Evolutionary conservation across 2,797 vertebrate species (phyloP).

Genomic region (Argyrosomus regius): DNA sequence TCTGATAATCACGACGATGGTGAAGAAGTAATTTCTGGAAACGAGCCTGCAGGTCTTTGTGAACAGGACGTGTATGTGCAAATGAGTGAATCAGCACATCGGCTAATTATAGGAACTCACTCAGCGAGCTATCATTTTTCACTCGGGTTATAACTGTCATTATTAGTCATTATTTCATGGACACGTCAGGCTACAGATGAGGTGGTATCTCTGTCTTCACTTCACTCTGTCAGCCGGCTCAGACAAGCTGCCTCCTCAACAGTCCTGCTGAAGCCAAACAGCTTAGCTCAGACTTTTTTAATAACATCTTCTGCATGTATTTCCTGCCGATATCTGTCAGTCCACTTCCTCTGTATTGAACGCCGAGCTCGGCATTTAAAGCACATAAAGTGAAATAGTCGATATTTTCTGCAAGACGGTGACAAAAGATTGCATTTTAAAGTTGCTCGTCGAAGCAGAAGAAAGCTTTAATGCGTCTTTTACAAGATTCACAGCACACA

Average conservation of each 20-base stretch:
- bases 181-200: constrained; percentile 7
- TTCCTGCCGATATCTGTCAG: neutral
- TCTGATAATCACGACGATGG: constrained; percentile 25
- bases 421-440: neutral
- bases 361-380: neutral
- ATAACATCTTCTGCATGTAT: neutral
- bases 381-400: neutral
- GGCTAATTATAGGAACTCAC: constrained; percentile 25
- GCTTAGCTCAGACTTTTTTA: neutral
- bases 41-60: constrained; percentile 32
- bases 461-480: neutral
- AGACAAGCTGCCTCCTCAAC: constrained; percentile 18
- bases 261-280: neutral
- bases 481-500: neutral
- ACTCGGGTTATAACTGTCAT: neutral
- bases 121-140: constrained; percentile 22
- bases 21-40: constrained; percentile 36
- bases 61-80: constrained; percentile 13
- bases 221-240: constrained; percentile 3
- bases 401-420: neutral
- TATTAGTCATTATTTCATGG: constrained; percentile 22
- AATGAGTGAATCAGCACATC: constrained; percentile 26
- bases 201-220: neutral
- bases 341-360: neutral
- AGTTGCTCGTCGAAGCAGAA: neutral